phyloP scores from a whole-genome alignment of 1,140 invertebrate species.

The Maconellicoccus hirsutus region DNA sequence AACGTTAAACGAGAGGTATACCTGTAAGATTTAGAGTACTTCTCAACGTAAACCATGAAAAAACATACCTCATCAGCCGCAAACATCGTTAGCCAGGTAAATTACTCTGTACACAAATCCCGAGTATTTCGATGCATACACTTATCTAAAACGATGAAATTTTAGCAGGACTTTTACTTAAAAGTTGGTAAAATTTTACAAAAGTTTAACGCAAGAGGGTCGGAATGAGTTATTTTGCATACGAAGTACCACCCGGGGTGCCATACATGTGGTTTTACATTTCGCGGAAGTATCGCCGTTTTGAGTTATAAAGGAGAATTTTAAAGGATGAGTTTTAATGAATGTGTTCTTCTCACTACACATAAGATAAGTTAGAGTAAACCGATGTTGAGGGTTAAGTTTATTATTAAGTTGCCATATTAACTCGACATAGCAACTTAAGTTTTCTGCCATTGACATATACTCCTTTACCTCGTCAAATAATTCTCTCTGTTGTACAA shows the following conservation, averaged over 20 bases:
- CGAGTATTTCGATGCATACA: neutral
- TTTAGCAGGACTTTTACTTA: neutral
- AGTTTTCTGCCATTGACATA: slow-evolving; percentile 8
- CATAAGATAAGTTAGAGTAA: neutral
- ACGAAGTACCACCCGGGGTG: neutral
- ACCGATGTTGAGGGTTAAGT: neutral
- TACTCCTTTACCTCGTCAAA: neutral
- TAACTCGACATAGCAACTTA: neutral
- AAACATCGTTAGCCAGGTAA: no score
- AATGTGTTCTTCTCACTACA: neutral
- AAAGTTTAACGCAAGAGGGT: neutral
- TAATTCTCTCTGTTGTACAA: neutral
- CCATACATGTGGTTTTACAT: neutral
- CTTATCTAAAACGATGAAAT: neutral
- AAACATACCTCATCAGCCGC: no score
- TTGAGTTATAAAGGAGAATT: slow-evolving; percentile 3
- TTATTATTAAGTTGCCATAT: slow-evolving; percentile 9
- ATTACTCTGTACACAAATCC: no score
- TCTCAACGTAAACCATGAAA: no score
- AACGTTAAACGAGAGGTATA: no score
- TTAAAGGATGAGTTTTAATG: slow-evolving; percentile 3
- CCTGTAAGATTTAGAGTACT: no score
- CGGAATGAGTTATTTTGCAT: slow-evolving; percentile 1
- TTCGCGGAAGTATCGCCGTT: neutral
- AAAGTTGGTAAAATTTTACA: neutral